phyloP scores from a whole-genome alignment of 1,140 invertebrate genomes.

The Anastrepha obliqua region DNA sequence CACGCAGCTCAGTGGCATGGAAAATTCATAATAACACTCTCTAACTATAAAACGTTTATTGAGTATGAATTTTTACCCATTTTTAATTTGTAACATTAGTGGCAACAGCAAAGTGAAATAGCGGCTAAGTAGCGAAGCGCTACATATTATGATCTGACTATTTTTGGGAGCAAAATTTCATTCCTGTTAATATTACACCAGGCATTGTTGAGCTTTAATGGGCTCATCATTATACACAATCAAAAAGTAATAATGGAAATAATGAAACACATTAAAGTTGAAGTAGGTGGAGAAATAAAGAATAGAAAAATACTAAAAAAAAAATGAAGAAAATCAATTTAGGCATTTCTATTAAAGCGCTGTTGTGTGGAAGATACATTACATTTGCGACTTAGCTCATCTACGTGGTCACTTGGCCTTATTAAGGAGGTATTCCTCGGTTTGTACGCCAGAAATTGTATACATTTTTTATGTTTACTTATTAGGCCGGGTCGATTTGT shows the following conservation, averaged over 20 bases:
- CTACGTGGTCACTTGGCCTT: no score
- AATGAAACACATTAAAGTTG: background rate
- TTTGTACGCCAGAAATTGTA: no score
- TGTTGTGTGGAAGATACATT: no score
- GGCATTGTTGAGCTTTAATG: slow-evolving; percentile 24
- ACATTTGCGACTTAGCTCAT: no score
- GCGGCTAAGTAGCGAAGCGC: background rate
- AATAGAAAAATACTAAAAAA: no score
- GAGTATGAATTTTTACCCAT: slow-evolving; percentile 22
- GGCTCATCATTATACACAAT: slow-evolving; percentile 24
- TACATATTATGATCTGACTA: background rate
- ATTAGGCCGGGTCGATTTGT: no score
- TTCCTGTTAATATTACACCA: background rate
- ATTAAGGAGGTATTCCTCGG: no score
- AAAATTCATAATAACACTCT: slow-evolving; percentile 21
- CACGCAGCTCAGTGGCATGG: background rate
- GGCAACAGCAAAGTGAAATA: background rate
- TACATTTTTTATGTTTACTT: no score
- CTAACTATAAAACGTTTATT: background rate
- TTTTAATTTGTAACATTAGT: slow-evolving; percentile 35
- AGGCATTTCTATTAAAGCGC: no score
- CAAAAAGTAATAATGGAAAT: slow-evolving; percentile 33
- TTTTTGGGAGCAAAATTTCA: slow-evolving; percentile 39
- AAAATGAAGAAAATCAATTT: no score
- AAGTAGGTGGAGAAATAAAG: no score